Conservation (phyloP, 2,888 invertebrate genomes). For the Physocephala rufipes region DNA sequence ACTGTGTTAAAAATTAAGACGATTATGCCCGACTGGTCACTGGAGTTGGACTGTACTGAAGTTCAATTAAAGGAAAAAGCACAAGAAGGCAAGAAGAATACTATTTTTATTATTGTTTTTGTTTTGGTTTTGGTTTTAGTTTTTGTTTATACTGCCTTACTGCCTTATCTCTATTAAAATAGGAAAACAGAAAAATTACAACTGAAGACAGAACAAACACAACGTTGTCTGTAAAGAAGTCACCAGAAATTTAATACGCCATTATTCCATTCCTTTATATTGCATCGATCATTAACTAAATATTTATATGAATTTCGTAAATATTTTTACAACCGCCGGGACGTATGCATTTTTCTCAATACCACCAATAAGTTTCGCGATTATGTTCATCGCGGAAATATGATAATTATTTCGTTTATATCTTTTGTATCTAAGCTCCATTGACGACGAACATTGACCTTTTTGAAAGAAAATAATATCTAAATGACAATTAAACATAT, state of each 20-base stretch:
- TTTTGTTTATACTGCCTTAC: no score
- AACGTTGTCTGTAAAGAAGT: not conserved
- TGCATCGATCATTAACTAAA: conserved; percentile 42
- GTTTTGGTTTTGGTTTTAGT: not conserved
- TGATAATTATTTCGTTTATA: no score
- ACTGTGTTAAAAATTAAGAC: conserved; percentile 15
- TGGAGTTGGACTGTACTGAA: conserved; percentile 4
- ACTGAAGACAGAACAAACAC: not conserved
- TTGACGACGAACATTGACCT: no score
- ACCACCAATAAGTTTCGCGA: no score
- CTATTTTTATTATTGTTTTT: conserved; percentile 10
- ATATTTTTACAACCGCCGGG: no score
- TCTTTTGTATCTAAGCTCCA: no score
- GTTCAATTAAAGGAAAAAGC: not conserved
- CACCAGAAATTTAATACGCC: conserved; percentile 6
- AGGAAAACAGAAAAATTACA: not conserved
- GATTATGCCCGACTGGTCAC: not conserved
- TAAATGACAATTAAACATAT: no score
- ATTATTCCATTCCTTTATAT: conserved; percentile 20
- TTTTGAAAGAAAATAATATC: no score
- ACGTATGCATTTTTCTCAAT: no score
- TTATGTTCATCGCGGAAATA: no score
- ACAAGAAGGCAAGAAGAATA: conserved; percentile 3
- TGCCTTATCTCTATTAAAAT: conserved; percentile 13
- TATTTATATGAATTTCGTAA: conserved; percentile 43